Evolutionary conservation across 2,113 vertebrate genomes (phyloP).

Genomic region (Daboia siamensis): DNA sequence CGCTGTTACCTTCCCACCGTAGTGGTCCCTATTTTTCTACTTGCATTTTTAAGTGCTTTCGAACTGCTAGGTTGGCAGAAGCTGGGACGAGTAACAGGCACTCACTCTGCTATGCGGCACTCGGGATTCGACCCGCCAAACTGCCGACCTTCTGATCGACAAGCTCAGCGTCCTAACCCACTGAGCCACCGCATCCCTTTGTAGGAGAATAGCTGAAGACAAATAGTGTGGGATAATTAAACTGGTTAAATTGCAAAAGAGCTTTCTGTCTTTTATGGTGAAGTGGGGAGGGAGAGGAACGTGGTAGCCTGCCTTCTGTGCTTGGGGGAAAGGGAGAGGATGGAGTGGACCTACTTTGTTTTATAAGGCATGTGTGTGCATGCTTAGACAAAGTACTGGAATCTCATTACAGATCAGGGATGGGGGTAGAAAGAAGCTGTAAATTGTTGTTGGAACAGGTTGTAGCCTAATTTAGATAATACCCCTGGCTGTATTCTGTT

Average conservation of each 20-base stretch:
- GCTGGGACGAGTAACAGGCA: no score
- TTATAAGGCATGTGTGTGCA: neutral
- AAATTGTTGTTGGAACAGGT: neutral
- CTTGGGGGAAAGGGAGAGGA: neutral
- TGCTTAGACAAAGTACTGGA: neutral
- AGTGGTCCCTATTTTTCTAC: no score
- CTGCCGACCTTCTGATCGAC: no score
- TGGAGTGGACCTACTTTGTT: neutral
- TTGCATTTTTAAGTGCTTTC: no score
- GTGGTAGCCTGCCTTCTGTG: neutral
- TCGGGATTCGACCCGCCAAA: no score
- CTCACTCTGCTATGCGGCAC: no score
- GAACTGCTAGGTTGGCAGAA: no score
- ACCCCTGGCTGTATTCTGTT: neutral
- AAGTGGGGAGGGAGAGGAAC: neutral
- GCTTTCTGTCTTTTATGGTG: neutral
- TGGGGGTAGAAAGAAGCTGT: neutral
- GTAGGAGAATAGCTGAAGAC: neutral
- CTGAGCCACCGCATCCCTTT: no score
- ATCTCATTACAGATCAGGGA: neutral
- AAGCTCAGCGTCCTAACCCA: no score
- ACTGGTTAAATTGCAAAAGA: neutral
- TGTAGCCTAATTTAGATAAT: neutral
- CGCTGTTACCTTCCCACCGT: no score
- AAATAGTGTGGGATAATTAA: neutral